Evolutionary conservation across 1,140 invertebrate species (phyloP).

Genomic region (Heliconius hewitsoni): DNA sequence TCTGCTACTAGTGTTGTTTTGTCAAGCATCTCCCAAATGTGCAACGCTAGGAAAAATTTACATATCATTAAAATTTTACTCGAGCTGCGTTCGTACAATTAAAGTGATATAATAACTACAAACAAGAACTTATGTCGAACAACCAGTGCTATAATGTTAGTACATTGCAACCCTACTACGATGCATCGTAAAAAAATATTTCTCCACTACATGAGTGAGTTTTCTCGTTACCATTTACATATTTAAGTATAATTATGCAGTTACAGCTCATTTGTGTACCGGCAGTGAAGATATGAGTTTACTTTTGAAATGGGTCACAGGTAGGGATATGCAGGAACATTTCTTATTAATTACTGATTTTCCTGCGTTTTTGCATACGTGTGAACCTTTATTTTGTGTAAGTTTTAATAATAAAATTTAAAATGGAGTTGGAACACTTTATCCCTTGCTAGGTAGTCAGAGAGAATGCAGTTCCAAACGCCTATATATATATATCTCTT

Average conservation of each 20-base stretch:
- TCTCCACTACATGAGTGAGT: neutral
- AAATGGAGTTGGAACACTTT: too few relatives aligned
- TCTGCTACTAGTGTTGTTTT: too few relatives aligned
- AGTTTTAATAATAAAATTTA: too few relatives aligned
- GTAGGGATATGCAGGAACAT: neutral
- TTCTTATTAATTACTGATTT: too few relatives aligned
- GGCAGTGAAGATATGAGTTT: neutral
- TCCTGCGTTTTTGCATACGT: too few relatives aligned
- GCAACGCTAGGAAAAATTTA: neutral
- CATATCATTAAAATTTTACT: neutral
- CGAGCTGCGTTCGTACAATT: neutral
- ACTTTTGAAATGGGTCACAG: neutral
- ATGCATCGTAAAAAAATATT: constrained; percentile 21
- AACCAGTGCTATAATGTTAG: neutral
- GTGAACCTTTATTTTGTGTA: too few relatives aligned
- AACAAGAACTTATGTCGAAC: constrained; percentile 16
- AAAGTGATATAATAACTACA: neutral
- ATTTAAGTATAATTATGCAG: constrained; percentile 18
- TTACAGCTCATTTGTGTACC: neutral
- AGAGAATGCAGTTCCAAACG: too few relatives aligned
- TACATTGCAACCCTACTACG: constrained; percentile 17
- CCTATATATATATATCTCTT: too few relatives aligned
- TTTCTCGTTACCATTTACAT: constrained; percentile 17
- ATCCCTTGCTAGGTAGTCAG: too few relatives aligned
- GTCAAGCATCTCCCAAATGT: too few relatives aligned